Conservation (phyloP, 1,140 invertebrate genomes). For the Caenorhabditis tropicalis region DNA sequence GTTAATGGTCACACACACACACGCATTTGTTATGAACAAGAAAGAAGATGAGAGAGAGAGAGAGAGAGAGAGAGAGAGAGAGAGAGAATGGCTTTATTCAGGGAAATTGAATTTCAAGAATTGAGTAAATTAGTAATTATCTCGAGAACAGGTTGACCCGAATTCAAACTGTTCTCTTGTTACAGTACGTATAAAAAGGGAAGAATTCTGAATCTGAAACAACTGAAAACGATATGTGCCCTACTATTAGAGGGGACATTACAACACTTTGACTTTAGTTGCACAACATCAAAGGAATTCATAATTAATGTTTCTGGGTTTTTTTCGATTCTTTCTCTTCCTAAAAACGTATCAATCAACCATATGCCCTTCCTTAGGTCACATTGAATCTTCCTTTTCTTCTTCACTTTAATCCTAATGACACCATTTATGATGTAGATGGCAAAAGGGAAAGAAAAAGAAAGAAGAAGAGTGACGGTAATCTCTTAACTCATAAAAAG, state of each 20-base stretch:
- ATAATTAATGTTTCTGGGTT: no score
- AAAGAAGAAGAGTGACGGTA: background rate
- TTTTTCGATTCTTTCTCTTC: background rate
- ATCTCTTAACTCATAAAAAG: conserved; percentile 5
- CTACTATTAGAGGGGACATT: no score
- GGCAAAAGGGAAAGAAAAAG: background rate
- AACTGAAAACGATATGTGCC: no score
- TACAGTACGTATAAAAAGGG: no score
- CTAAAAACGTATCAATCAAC: conserved; percentile 3
- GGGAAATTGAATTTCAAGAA: background rate
- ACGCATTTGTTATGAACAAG: background rate
- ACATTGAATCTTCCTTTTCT: conserved; percentile 27
- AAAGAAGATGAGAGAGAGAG: background rate
- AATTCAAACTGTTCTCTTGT: no score
- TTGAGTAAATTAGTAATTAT: background rate
- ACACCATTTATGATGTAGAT: background rate
- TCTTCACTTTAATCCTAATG: conserved; percentile 12
- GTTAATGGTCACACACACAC: conserved; percentile 26
- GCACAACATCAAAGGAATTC: no score
- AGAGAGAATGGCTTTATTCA: no score
- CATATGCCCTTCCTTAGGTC: conserved; percentile 23
- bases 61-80: background rate
- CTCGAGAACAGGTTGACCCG: no score
- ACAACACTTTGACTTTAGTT: no score
- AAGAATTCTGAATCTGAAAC: no score